A percentile compares a stretch with the other conserved stretches of the same genome.
phyloP scores from a whole-genome alignment of 2,113 vertebrate species.

The Mola mola region DNA sequence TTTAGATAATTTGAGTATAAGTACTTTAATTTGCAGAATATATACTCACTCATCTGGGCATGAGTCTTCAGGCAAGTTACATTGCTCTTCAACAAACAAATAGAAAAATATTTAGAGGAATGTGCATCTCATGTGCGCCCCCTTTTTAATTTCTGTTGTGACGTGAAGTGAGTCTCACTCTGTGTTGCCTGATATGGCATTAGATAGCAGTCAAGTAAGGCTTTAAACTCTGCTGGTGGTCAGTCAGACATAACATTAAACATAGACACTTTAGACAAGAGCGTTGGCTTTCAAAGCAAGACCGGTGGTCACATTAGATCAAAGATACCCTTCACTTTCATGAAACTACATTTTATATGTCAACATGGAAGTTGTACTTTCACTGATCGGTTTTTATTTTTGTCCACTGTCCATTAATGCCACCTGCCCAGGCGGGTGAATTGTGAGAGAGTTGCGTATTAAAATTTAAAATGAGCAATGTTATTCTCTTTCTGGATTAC shows the following conservation, averaged over 20 bases:
- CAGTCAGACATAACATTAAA: conserved; percentile 51
- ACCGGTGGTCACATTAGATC: conserved; percentile 55
- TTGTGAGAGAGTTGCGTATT: too few species aligned
- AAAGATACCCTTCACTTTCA: conserved; percentile 51
- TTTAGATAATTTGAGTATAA: background rate
- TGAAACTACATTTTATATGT: conserved; percentile 47
- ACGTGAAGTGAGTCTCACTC: conserved; percentile 24
- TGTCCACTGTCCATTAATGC: background rate
- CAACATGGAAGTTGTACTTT: conserved; percentile 24
- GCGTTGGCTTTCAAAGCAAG: conserved; percentile 39
- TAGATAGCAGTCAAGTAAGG: conserved; percentile 40
- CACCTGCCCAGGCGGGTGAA: too few species aligned
- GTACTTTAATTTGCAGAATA: background rate
- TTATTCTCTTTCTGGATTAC: conserved; percentile 41
- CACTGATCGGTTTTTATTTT: conserved; percentile 10
- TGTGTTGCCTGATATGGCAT: conserved; percentile 31
- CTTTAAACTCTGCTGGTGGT: conserved; percentile 54
- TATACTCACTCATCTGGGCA: conserved; percentile 7
- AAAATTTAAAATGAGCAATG: conserved; percentile 9
- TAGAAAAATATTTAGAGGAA: conserved; percentile 6
- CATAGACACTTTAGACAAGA: conserved; percentile 58
- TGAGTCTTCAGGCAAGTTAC: conserved; percentile 8
- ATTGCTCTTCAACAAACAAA: conserved; percentile 55
- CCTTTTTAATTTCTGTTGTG: conserved; percentile 23
- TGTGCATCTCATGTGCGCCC: conserved; percentile 19